Evolutionary conservation across 2,888 invertebrate species (phyloP).

Genomic region (Ypsolopha sequella): DNA sequence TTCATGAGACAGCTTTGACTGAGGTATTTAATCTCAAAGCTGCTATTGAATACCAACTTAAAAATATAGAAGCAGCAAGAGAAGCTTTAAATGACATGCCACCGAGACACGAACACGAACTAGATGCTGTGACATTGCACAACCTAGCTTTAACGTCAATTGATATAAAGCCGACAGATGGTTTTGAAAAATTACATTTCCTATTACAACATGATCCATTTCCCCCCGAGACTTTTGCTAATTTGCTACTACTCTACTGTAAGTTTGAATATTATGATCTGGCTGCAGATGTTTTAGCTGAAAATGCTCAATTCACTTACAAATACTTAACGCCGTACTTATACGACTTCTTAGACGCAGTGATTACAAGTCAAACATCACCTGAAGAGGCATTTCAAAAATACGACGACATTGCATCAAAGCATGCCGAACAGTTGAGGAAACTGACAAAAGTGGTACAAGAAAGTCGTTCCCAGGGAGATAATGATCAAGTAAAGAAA

Average conservation of each 20-base stretch:
- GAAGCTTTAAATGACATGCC: conserved; percentile 93
- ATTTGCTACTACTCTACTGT: conserved; percentile 93
- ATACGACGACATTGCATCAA: conserved; percentile 93
- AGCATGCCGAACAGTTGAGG: conserved; percentile 89
- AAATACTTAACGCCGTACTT: conserved; percentile 95
- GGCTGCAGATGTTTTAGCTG: conserved; percentile 97
- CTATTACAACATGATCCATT: conserved; percentile 95
- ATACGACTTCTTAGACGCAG: conserved; percentile 95
- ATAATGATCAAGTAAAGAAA: conserved; percentile 90
- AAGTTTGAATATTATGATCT: conserved; percentile 98
- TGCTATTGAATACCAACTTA: conserved; percentile 93
- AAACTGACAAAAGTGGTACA: conserved; percentile 95
- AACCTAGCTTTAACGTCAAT: conserved; percentile 94
- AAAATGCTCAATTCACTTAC: conserved; percentile 96
- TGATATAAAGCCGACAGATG: conserved; percentile 89
- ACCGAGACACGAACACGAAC: conserved; percentile 94
- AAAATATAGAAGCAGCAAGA: conserved; percentile 82
- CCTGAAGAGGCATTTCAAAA: conserved; percentile 96
- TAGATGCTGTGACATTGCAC: conserved; percentile 97
- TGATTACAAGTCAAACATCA: conserved; percentile 97
- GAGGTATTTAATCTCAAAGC: conserved; percentile 99
- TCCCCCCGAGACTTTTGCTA: conserved; percentile 97
- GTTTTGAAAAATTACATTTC: conserved; percentile 89
- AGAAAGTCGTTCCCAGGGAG: conserved; percentile 89
- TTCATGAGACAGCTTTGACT: conserved; percentile 96